Evolutionary conservation across 2,797 vertebrate species (phyloP), one percentile per base, ranked within the genome.

Genomic region (Cyprinodon diabolis): DNA sequence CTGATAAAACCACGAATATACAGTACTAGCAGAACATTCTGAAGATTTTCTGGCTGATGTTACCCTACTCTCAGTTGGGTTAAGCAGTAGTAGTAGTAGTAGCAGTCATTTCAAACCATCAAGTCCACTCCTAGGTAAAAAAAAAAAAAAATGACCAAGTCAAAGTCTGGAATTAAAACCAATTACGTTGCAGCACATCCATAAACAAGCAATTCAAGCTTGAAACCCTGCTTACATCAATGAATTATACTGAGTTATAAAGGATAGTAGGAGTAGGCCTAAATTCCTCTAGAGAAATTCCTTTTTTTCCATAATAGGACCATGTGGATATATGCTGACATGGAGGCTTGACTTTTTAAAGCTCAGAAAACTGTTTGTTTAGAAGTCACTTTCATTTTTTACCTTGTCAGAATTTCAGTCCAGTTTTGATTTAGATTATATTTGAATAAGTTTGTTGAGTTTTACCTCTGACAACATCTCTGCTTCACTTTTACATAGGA

Each of bases 401-500:
- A 13, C 43, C 21, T 14, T 23, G n/a, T 3, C 62, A 23, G 13
- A 23, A 47, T 47, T 45, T 65, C 13, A 65, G 43, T 65, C 62
- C 40, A 47, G 6, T 40, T 45, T 23, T 23, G 62, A 45, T 19
- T 45, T 23, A 14, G 40, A 65, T 65, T n/a, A 43, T 23, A 14
- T 23, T 23, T 45, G 21, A 65, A 43, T 23, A 47, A 23, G 11
- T 65, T 65, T 65, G 43, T 23, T 65, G 40, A 65, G 62, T 65
- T 45, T 65, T 23, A 45, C 40, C 62, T 13, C 62, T 43, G 40
- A 45, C 37, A 65, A 23, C 62, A 65, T 65, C 62, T 45, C 40
- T 65, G 40, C 62, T 45, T 65, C n/a, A n/a, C 62, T 65, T 65
- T 65, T n/a, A n/a, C 62, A 65, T 40, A 65, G 19, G 43, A 43